Conservation (phyloP, 2,888 invertebrate genomes). For the Mythimna loreyi region DNA sequence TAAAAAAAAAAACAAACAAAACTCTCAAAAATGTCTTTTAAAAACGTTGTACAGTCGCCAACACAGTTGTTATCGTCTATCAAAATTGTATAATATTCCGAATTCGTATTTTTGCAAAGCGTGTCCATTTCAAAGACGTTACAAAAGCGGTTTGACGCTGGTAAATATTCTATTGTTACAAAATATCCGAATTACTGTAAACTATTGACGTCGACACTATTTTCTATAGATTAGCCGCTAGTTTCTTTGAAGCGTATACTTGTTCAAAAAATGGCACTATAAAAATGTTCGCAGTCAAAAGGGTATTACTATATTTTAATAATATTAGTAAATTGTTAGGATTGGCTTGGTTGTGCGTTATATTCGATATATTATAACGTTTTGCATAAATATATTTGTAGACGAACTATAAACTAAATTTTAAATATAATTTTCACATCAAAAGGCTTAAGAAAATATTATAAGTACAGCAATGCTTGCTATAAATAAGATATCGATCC, state of each 20-base stretch:
- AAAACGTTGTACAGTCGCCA: constrained; percentile 67
- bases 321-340: constrained; percentile 64
- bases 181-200: constrained; percentile 42
- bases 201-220: constrained; percentile 49
- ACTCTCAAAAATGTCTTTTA: constrained; percentile 72
- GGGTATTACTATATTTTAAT: constrained; percentile 56
- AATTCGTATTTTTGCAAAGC: constrained; percentile 51
- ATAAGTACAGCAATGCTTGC: constrained; percentile 28
- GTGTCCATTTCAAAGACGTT: constrained; percentile 35
- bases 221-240: constrained; percentile 55
- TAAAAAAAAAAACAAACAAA: constrained; percentile 54
- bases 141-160: constrained; percentile 54
- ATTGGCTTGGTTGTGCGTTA: constrained; percentile 82
- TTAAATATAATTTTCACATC: constrained; percentile 37
- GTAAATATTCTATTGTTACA: constrained; percentile 46
- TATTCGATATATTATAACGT: constrained; percentile 68
- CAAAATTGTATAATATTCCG: constrained; percentile 56
- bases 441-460: constrained; percentile 55
- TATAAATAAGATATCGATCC: constrained; percentile 40
- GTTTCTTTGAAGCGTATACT: constrained; percentile 69
- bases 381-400: constrained; percentile 55
- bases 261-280: constrained; percentile 70
- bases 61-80: constrained; percentile 60
- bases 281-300: constrained; percentile 68
- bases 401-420: constrained; percentile 48